Percentiles rank a stretch among this genome's conserved stretches.
Conservation (phyloP, 2,888 invertebrate genomes). For the Meloe dianella region DNA sequence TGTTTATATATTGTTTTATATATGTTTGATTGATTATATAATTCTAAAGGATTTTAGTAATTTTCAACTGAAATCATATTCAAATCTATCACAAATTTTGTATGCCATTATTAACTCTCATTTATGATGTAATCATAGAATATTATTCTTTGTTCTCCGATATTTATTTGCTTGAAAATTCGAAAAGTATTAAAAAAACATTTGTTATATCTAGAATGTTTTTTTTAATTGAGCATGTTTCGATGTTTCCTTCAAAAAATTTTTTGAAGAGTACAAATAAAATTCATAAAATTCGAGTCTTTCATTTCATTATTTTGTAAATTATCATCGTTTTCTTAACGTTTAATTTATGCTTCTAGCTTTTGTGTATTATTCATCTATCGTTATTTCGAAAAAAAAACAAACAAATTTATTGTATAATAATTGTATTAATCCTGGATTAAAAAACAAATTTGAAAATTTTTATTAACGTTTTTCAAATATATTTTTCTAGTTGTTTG, state of each 20-base stretch:
- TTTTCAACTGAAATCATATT: background rate
- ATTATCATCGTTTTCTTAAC: background rate
- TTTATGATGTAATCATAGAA: background rate
- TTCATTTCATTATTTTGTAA: constrained; percentile 4
- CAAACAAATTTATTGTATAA: constrained; percentile 3
- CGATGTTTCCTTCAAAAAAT: constrained; percentile 8
- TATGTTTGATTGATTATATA: constrained; percentile 11
- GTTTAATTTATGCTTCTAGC: too few relatives aligned
- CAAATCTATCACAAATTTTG: background rate
- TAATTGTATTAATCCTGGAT: constrained; percentile 1
- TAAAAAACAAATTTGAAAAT: background rate
- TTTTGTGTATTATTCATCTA: background rate
- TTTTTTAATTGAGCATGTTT: constrained; percentile 15
- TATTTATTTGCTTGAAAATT: constrained; percentile 1
- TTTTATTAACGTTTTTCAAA: constrained; percentile 16
- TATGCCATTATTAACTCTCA: background rate
- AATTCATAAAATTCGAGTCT: constrained; percentile 4
- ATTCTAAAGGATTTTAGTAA: background rate
- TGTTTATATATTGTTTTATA: constrained; percentile 21
- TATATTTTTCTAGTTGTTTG: constrained; percentile 10
- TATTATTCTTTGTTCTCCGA: background rate
- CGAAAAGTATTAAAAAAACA: background rate
- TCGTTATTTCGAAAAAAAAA: background rate
- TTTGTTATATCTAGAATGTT: constrained; percentile 12
- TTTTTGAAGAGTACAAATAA: constrained; percentile 29